Conservation (phyloP, 37 sponge, comb jelly and placozoan species). For the Chondrilla cf. caribensis region DNA sequence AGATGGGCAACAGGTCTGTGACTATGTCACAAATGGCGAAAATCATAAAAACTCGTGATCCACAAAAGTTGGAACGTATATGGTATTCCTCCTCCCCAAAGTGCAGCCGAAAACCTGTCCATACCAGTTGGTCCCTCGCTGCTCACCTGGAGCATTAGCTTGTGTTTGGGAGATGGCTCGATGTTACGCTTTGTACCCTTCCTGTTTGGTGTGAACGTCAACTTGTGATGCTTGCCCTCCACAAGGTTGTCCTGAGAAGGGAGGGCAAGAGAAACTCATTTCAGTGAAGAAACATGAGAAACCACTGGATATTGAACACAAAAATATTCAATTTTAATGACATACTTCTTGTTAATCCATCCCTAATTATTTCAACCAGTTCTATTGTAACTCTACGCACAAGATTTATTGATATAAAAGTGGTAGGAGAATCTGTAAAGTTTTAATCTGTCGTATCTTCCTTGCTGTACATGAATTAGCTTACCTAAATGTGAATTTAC, state of each 20-base stretch:
- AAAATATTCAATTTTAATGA: neutral
- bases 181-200: constrained; percentile 7
- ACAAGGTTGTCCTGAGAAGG: constrained; percentile 85
- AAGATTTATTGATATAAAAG: too few relatives aligned
- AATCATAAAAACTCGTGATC: too few relatives aligned
- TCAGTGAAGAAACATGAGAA: neutral
- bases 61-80: too few relatives aligned
- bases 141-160: constrained; percentile 2
- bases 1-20: too few relatives aligned
- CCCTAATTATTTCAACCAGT: neutral
- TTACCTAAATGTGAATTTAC: too few relatives aligned
- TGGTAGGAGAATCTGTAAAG: too few relatives aligned
- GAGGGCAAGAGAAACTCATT: too few relatives aligned
- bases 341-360: neutral
- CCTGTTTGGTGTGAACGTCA: constrained; percentile 50
- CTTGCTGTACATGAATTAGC: too few relatives aligned
- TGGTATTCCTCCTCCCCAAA: too few relatives aligned
- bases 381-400: too few relatives aligned
- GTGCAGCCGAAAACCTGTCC: neutral
- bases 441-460: too few relatives aligned
- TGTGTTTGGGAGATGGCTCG: constrained; percentile 14
- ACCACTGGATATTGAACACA: neutral
- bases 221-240: constrained; percentile 86
- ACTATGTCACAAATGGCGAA: neutral
- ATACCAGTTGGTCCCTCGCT: constrained; percentile 17